Conservation (phyloP, 2,888 invertebrate genomes). For the Conchocele bisecta region DNA sequence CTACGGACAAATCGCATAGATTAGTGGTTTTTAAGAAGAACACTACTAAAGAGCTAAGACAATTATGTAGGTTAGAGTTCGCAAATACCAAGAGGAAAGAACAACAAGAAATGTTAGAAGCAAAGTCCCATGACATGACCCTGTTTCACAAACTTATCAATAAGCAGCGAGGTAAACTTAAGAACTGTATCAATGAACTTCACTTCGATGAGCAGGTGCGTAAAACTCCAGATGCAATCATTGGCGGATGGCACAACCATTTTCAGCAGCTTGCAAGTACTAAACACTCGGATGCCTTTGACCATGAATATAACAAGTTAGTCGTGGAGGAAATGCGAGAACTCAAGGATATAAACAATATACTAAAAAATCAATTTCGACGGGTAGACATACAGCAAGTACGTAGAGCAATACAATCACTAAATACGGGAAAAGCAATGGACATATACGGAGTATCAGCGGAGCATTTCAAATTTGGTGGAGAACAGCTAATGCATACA, state of each 20-base stretch:
- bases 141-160: neutral
- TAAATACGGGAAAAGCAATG: too few species aligned
- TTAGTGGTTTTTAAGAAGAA: neutral
- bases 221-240: neutral
- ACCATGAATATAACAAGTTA: neutral
- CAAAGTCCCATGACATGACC: neutral
- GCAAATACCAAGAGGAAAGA: neutral
- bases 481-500: neutral
- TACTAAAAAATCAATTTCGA: neutral
- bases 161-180: neutral
- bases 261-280: neutral
- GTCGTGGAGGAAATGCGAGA: neutral
- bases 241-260: neutral
- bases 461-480: neutral
- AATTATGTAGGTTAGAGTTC: constrained; percentile 1
- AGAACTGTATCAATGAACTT: neutral
- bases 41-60: neutral
- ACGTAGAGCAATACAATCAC: neutral
- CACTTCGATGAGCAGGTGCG: neutral
- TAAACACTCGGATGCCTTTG: neutral
- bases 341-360: neutral
- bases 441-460: neutral
- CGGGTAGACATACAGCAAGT: neutral
- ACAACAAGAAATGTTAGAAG: constrained; percentile 5
- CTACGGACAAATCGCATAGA: neutral